Percentiles rank a stretch among this genome's conserved stretches.
phyloP scores from a whole-genome alignment of 2,113 vertebrate genomes.

The Tetrax tetrax region DNA sequence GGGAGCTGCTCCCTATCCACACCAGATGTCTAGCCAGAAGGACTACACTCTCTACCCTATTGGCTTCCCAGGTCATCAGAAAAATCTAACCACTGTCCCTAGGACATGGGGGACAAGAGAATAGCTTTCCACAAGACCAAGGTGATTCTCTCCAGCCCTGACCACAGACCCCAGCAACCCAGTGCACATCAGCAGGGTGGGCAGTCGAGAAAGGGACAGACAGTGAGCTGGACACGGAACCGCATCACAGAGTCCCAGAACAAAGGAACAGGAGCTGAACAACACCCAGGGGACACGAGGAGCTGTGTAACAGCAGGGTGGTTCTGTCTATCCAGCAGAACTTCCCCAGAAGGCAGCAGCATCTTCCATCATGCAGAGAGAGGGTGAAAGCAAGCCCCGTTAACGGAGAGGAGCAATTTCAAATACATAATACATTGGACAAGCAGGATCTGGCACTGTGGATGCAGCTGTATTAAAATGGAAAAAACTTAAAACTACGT shows the following conservation, averaged over 20 bases:
- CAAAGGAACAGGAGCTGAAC: not conserved
- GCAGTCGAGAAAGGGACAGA: not conserved
- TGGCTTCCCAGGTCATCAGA: not conserved
- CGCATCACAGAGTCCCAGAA: not conserved
- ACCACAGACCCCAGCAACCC: not conserved
- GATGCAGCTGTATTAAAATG: not conserved
- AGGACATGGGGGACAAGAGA: not conserved
- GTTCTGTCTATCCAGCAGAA: not conserved
- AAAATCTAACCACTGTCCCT: not conserved
- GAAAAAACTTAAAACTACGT: not conserved
- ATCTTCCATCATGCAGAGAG: not conserved
- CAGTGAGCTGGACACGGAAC: not conserved
- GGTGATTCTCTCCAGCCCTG: not conserved
- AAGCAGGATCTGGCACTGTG: not conserved
- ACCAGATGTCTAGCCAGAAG: not conserved
- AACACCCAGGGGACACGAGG: not conserved
- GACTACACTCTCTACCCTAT: not conserved
- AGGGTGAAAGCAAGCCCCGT: not conserved
- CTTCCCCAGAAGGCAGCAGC: not conserved
- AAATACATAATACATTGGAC: not conserved
- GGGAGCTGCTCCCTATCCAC: not conserved
- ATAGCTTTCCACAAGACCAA: not conserved
- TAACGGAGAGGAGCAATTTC: not conserved
- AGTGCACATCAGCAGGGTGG: not conserved
- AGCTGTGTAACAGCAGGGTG: fast-evolving